Percentiles rank a stretch among this genome's conserved stretches.
These are phyloP conservation scores for Lobophora halterata DNA, from an alignment of 2,888 invertebrate genomes.

Conservation along the genomic window DNA sequence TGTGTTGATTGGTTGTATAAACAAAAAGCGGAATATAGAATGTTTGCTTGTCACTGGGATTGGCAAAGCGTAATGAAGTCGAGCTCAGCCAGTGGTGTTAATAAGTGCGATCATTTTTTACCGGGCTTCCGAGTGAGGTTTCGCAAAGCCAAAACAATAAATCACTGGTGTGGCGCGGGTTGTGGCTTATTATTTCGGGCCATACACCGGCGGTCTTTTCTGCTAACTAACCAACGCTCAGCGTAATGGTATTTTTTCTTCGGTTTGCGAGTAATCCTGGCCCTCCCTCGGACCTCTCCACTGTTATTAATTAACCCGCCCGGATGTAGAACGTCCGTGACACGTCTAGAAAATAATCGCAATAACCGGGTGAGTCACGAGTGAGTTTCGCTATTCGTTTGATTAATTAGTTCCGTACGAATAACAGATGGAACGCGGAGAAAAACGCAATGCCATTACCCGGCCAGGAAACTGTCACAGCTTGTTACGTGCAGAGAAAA, in stretches of 20 bases:
- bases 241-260: conserved; percentile 63
- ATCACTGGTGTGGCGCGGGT: conserved; percentile 63
- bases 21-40: conserved; percentile 43
- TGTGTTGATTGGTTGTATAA: conserved; percentile 38
- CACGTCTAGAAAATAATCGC: conserved; percentile 53
- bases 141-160: conserved; percentile 75
- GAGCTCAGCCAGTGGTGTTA: conserved; percentile 63
- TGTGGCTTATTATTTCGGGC: conserved; percentile 73
- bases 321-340: conserved; percentile 50
- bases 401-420: conserved; percentile 17
- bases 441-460: conserved; percentile 18
- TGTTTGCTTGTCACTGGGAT: conserved; percentile 45
- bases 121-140: conserved; percentile 70
- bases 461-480: conserved; percentile 3
- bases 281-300: conserved; percentile 41
- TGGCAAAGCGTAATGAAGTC: conserved; percentile 62
- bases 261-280: conserved; percentile 38
- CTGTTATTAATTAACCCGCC: conserved; percentile 69
- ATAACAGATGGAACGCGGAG: conserved; percentile 16
- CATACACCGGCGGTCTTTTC: conserved; percentile 59
- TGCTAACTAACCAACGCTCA: conserved; percentile 65
- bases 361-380: conserved; percentile 35
- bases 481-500: no score
- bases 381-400: conserved; percentile 27
- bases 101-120: conserved; percentile 78